A percentile compares a stretch with the other conserved stretches of the same genome.
These are phyloP conservation scores for Eulemur rubriventer DNA, from an alignment of 2,797 vertebrate species.

Conservation along the genomic window DNA sequence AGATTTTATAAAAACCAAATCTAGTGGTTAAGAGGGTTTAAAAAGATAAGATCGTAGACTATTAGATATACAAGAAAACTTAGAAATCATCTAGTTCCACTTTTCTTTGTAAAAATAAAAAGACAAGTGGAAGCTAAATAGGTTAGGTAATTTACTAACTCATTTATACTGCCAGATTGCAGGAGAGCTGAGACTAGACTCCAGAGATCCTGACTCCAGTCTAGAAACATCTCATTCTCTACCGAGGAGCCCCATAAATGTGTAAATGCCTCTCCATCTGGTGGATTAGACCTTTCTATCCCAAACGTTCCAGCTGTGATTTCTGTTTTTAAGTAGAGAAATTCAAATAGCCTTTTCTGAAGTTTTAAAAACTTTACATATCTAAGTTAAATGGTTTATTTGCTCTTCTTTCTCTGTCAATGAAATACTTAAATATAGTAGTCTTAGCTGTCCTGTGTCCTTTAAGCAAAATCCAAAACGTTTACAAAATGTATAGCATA, in stretches of 20 bases:
- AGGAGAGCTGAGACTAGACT: not conserved
- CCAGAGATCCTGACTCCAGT: not conserved
- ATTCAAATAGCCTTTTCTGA: constrained; percentile 12
- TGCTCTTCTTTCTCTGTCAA: not conserved
- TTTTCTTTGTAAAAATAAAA: not conserved
- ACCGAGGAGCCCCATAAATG: not conserved
- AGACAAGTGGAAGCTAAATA: not conserved
- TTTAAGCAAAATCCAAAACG: constrained; percentile 33
- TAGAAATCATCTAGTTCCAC: constrained; percentile 17
- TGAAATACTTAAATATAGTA: constrained; percentile 16
- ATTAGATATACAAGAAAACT: not conserved
- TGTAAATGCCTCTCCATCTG: not conserved
- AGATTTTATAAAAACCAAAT: constrained; percentile 15
- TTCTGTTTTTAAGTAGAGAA: constrained; percentile 36
- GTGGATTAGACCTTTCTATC: not conserved
- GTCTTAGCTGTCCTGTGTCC: not conserved
- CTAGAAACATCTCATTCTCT: not conserved
- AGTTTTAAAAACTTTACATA: constrained; percentile 16
- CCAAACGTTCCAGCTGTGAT: not conserved
- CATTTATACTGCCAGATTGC: not conserved
- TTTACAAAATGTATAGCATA: constrained; percentile 27
- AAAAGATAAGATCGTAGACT: not conserved
- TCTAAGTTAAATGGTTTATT: not conserved
- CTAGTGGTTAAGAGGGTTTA: not conserved
- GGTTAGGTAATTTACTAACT: not conserved